These are phyloP conservation scores for Drosophila diplacantha DNA, from an alignment of 2,888 invertebrate species.

Conservation along the genomic window DNA sequence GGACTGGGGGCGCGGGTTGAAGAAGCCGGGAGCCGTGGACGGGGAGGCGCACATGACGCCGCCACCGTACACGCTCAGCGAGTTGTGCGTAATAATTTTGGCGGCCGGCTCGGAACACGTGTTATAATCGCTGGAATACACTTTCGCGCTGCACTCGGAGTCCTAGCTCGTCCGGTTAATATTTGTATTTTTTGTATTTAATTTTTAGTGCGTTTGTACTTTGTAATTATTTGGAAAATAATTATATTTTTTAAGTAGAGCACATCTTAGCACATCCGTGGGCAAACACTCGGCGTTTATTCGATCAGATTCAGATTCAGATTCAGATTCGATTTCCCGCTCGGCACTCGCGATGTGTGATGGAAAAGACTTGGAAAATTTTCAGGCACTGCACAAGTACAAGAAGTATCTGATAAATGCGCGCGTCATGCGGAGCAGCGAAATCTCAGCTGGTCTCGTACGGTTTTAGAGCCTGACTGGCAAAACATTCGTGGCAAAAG, in stretches of 20 bases:
- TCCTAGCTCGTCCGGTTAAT: constrained; percentile 15
- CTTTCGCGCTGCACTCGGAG: constrained; percentile 52
- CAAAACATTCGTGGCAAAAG: constrained; percentile 79
- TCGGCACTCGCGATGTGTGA: constrained; percentile 27
- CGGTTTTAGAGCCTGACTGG: constrained; percentile 79
- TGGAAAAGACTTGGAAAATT: constrained; percentile 43
- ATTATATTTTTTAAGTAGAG: constrained; percentile 3
- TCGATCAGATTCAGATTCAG: constrained; percentile 13
- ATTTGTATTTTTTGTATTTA: constrained; percentile 3
- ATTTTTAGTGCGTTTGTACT: constrained; percentile 18
- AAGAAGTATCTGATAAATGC: constrained; percentile 64
- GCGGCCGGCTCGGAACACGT: constrained; percentile 76
- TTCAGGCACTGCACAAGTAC: constrained; percentile 23
- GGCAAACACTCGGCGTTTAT: constrained; percentile 29
- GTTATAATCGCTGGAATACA: constrained; percentile 73
- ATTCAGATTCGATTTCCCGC: constrained; percentile 26
- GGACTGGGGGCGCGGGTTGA: constrained; percentile 77
- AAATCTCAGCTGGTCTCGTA: constrained; percentile 78
- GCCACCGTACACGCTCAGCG: constrained; percentile 79
- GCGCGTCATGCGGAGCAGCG: constrained; percentile 76
- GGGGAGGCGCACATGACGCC: constrained; percentile 79
- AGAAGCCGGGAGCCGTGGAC: constrained; percentile 78
- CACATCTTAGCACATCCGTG: constrained; percentile 12
- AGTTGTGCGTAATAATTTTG: constrained; percentile 79
- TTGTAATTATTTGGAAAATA: constrained; percentile 18